Evolutionary conservation across 2,113 vertebrate species (phyloP), one percentile per base, ranked within the genome.

Genomic region (Amazona guildingii): DNA sequence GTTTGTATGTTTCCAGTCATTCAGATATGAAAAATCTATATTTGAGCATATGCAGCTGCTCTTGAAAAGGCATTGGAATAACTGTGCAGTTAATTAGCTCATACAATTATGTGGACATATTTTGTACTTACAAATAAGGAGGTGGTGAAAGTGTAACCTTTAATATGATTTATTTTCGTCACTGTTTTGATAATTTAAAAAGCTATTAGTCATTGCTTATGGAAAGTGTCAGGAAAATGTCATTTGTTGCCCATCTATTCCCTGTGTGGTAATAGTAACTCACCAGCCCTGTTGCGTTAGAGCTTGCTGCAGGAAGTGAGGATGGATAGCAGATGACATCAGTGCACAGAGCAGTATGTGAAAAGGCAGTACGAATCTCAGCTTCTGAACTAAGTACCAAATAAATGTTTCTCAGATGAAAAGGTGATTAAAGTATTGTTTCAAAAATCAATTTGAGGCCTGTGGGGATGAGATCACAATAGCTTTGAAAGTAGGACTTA

Each of bases 271-370:
- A 3, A 3, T 5, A 46, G 41, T 46, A 57, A 43, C 24, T 73
- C 16, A 7, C 3, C 51, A 83, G 51, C 64, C 66, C 18, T 62
- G 20, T 7, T 73, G 79, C 3, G 0, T n/a, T 25, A 14, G 21
- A 37, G 39, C 17, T 5, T 0, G 0, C 16, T 51, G 76, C 19
- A 5, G 41, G 3, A 3, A 74, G 29, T 0, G 0, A 33, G 61
- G 39, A 29, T 20, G n/a, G 25, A 20, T 63, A 68, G 35, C 55
- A 35, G 78, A 2, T n/a, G 79, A 29, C 51, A 37, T 7, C n/a
- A 21, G 46, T 19, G 31, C 64, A 19, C 48, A 55, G n/a, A 62
- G 67, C 10, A 7, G 54, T 13, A 20, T 3, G 1, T 12, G 37
- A 23, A 57, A 79, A 88, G 28, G 33, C 61, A 48, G 63, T 2